Conservation (phyloP, 2,797 vertebrate species). For the Centropyge bicolor region DNA sequence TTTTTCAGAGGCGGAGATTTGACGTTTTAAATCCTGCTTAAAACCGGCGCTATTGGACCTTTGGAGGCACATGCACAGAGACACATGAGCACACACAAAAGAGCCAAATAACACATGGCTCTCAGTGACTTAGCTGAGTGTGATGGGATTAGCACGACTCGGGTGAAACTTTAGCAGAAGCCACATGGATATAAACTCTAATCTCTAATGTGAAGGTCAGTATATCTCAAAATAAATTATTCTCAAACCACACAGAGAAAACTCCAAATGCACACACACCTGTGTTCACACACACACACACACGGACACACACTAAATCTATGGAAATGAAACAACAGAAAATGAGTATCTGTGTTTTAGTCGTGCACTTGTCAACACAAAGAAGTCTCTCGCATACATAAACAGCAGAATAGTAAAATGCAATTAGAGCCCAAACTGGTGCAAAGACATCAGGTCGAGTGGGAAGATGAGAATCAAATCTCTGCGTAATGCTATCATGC, state of each 20-base stretch:
- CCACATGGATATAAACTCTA: conserved; percentile 51
- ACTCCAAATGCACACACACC: conserved; percentile 7
- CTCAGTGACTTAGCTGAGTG: conserved; percentile 51
- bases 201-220: conserved; percentile 62
- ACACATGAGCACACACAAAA: conserved; percentile 30
- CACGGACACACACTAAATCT: not conserved
- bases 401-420: conserved; percentile 6
- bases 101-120: conserved; percentile 50
- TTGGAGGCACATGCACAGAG: conserved; percentile 37
- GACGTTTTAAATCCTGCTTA: conserved; percentile 62
- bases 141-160: conserved; percentile 66
- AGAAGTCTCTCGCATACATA: not conserved
- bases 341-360: not conserved
- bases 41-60: conserved; percentile 37
- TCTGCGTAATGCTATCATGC: not conserved
- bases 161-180: conserved; percentile 51
- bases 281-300: not conserved
- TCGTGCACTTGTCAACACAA: not conserved
- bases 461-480: not conserved
- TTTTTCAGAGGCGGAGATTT: conserved; percentile 54
- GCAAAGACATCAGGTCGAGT: conserved; percentile 5
- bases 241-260: not conserved
- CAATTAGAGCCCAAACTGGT: not conserved
- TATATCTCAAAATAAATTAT: conserved; percentile 35
- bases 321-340: not conserved